Percentiles rank a stretch among this genome's conserved stretches.
These are phyloP conservation scores for Xestia c-nigrum DNA, from an alignment of 2,888 invertebrate species.

Conservation along the genomic window DNA sequence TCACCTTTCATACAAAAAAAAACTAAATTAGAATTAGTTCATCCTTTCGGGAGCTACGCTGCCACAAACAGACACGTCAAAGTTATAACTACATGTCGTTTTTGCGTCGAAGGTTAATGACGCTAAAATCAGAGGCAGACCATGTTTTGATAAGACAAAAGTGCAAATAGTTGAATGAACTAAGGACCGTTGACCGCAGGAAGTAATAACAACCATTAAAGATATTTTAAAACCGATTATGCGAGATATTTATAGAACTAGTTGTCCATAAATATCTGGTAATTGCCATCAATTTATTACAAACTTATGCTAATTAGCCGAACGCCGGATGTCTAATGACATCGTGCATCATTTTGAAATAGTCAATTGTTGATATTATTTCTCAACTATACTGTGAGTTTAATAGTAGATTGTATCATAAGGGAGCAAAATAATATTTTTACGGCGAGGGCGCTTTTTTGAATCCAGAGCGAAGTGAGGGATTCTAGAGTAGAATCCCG, in stretches of 20 bases:
- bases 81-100: no score
- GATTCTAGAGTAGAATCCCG: no score
- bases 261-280: background rate
- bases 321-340: background rate
- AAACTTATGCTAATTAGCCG: background rate
- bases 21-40: no score
- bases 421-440: no score
- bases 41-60: no score
- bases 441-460: no score
- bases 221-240: background rate
- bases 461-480: no score
- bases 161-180: background rate
- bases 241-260: background rate
- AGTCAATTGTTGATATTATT: background rate
- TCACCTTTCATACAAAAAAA: no score
- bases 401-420: no score
- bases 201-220: background rate
- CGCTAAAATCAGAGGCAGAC: background rate
- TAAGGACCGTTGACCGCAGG: background rate
- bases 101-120: background rate
- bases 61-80: no score
- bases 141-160: background rate
- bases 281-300: background rate
- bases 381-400: background rate
- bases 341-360: background rate